phyloP scores from a whole-genome alignment of 2,888 invertebrate genomes.

The Chaitophorus viminalis region DNA sequence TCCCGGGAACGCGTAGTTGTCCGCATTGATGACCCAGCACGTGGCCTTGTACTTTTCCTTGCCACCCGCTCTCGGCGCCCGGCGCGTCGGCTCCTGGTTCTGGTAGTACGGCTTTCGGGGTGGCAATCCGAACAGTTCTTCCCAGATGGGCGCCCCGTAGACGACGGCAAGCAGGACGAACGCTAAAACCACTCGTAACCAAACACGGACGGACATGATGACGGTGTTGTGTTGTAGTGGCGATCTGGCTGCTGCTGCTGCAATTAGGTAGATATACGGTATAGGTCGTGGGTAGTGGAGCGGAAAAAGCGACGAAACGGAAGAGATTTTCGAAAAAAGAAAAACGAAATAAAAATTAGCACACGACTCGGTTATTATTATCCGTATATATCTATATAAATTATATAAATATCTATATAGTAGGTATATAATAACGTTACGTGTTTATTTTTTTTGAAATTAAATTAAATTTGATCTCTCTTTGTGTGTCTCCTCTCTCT shows the following conservation, averaged over 20 bases:
- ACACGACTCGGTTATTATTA: neutral
- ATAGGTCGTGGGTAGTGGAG: neutral
- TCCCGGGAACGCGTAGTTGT: slow-evolving; percentile 73
- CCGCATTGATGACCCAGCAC: slow-evolving; percentile 75
- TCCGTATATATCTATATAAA: neutral
- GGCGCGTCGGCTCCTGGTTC: neutral
- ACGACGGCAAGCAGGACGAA: slow-evolving; percentile 45
- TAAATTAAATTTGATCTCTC: neutral
- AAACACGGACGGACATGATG: neutral
- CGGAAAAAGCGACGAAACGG: neutral
- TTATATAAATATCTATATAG: neutral
- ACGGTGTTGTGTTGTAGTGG: too few species aligned
- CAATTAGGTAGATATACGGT: too few species aligned
- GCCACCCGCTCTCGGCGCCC: slow-evolving; percentile 45
- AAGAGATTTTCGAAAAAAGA: neutral
- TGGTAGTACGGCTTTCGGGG: neutral
- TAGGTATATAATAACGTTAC: neutral
- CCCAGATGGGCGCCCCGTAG: slow-evolving; percentile 55
- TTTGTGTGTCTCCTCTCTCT: neutral
- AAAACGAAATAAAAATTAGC: neutral
- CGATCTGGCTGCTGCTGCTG: neutral
- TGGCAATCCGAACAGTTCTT: slow-evolving; percentile 46
- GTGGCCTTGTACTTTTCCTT: slow-evolving; percentile 74
- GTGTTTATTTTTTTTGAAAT: neutral
- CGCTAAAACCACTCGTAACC: slow-evolving; percentile 39